Evolutionary conservation across 2,888 invertebrate genomes (phyloP).

Genomic region (Diarsia brunnea): DNA sequence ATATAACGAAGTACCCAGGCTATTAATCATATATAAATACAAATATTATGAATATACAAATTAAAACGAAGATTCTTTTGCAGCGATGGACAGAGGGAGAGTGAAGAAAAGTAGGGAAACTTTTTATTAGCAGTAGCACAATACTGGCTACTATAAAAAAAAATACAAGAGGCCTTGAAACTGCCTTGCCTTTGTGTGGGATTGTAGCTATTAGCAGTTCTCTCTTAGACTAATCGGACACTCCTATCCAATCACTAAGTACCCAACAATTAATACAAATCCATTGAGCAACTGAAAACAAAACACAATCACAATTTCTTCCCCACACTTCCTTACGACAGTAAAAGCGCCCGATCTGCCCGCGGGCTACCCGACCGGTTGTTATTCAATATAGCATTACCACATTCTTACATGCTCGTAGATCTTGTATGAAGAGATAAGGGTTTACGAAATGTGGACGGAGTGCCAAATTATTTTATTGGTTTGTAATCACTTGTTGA

Average conservation of each 20-base stretch:
- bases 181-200: not conserved
- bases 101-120: not conserved
- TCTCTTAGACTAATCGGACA: not conserved
- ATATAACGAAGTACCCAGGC: no score
- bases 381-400: slow-evolving; percentile 45
- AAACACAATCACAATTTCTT: slow-evolving; percentile 59
- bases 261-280: slow-evolving; percentile 43
- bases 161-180: not conserved
- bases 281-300: slow-evolving; percentile 48
- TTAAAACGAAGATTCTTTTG: not conserved
- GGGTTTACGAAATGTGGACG: slow-evolving; percentile 39
- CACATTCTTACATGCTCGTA: slow-evolving; percentile 55
- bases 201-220: not conserved
- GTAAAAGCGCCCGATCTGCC: slow-evolving; percentile 53
- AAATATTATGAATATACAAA: not conserved
- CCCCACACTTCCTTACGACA: slow-evolving; percentile 59
- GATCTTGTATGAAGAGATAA: slow-evolving; percentile 53
- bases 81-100: not conserved
- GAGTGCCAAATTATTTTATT: slow-evolving; percentile 60
- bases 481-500: slow-evolving; percentile 43
- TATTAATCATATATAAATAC: not conserved
- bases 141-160: not conserved
- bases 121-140: not conserved
- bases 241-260: slow-evolving; percentile 20
- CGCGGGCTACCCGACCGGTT: slow-evolving; percentile 52